Conservation (phyloP, 2,113 vertebrate genomes). For the Hemicordylus capensis region DNA sequence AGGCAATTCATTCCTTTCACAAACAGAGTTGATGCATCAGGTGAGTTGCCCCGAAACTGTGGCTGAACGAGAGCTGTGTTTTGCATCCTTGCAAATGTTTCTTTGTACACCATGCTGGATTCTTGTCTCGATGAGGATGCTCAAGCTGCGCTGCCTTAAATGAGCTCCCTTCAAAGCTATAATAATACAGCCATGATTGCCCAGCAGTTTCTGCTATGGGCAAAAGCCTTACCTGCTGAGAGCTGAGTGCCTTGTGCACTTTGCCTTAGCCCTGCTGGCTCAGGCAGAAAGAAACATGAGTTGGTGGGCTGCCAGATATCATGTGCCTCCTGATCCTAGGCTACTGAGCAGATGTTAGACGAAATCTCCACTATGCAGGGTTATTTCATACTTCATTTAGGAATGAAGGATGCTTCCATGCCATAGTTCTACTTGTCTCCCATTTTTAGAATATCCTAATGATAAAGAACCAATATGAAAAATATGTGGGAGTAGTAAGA, state of each 20-base stretch:
- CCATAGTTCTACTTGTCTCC: neutral
- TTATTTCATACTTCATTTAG: neutral
- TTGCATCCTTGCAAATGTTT: constrained; percentile 19
- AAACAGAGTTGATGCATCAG: neutral
- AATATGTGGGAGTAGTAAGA: neutral
- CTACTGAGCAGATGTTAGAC: neutral
- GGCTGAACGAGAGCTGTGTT: neutral
- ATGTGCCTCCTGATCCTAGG: neutral
- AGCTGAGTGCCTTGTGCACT: constrained; percentile 1
- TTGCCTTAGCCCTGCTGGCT: neutral
- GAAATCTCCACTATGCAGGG: neutral
- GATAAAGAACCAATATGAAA: neutral
- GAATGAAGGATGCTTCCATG: neutral
- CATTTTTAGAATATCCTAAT: no score
- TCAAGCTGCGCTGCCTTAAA: constrained; percentile 6
- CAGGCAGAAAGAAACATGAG: neutral
- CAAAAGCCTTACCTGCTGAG: constrained; percentile 25
- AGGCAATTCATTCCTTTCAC: neutral
- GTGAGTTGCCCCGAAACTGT: neutral
- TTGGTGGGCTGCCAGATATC: neutral
- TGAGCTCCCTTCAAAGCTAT: constrained; percentile 18
- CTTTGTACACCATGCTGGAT: neutral
- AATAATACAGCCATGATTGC: constrained; percentile 25
- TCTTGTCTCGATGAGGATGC: neutral
- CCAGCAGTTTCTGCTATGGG: constrained; percentile 10